Evolutionary conservation across 1,140 invertebrate genomes (phyloP).

Genomic region (Brachionus rotundiformis): DNA sequence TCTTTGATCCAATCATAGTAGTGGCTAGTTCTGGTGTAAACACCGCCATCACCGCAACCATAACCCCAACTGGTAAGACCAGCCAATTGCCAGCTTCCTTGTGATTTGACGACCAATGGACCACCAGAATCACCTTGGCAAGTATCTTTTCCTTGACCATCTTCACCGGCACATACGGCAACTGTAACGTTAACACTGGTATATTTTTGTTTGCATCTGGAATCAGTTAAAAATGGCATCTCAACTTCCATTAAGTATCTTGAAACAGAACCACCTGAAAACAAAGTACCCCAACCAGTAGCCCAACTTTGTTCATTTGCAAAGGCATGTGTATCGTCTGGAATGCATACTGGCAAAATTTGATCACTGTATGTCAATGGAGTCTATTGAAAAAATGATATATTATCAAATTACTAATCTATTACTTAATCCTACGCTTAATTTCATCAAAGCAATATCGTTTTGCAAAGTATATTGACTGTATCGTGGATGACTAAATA

Average conservation of each 20-base stretch:
- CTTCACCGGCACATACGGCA: constrained; percentile 36
- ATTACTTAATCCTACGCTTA: background rate
- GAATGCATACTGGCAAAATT: constrained; percentile 44
- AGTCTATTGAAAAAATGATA: background rate
- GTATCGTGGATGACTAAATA: constrained; percentile 36
- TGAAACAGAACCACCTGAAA: constrained; percentile 15
- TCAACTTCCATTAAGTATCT: constrained; percentile 50
- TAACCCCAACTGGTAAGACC: constrained; percentile 50
- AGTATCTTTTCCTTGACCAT: constrained; percentile 40
- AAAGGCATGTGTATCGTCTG: constrained; percentile 28
- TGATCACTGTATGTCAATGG: constrained; percentile 16
- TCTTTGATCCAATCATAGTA: constrained; percentile 42
- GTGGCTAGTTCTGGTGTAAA: constrained; percentile 38
- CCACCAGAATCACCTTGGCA: constrained; percentile 52
- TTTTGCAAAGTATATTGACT: background rate
- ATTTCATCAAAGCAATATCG: constrained; percentile 52
- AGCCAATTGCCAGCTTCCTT: background rate
- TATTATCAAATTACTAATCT: background rate
- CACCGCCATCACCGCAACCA: constrained; percentile 52
- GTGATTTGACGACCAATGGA: constrained; percentile 40
- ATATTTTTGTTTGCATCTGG: constrained; percentile 48
- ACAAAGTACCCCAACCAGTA: constrained; percentile 50
- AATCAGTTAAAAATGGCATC: constrained; percentile 51
- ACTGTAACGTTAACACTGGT: background rate
- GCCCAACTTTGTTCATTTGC: background rate